These are phyloP conservation scores for Ceratothoa steindachneri DNA, from an alignment of 2,888 invertebrate genomes.

Conservation along the genomic window DNA sequence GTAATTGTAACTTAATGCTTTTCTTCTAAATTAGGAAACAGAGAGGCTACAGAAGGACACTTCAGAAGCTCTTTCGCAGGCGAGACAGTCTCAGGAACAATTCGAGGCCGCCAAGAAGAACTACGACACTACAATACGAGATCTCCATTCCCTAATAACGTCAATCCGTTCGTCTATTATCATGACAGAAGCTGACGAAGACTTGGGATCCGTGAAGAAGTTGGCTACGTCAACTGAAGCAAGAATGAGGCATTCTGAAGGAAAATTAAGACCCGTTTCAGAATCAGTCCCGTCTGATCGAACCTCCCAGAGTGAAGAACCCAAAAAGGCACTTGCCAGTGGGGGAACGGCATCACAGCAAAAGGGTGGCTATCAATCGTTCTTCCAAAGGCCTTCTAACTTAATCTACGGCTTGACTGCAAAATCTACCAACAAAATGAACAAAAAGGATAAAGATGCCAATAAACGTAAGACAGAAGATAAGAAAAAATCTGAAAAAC, in stretches of 20 bases:
- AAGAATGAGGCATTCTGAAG: background rate
- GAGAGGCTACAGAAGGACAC: slow-evolving; percentile 31
- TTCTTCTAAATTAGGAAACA: slow-evolving; percentile 25
- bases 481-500: background rate
- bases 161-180: background rate
- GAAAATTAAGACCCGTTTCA: background rate
- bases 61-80: slow-evolving; percentile 21
- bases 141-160: background rate
- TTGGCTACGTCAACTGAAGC: background rate
- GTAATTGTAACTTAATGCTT: too few species aligned
- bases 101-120: slow-evolving; percentile 28
- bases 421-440: slow-evolving; percentile 24
- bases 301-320: background rate
- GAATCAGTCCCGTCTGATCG: background rate
- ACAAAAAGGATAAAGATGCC: slow-evolving; percentile 21
- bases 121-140: slow-evolving; percentile 23
- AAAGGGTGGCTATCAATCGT: slow-evolving; percentile 32
- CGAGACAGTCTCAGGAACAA: slow-evolving; percentile 28
- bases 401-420: slow-evolving; percentile 37
- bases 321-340: background rate
- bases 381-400: slow-evolving; percentile 36
- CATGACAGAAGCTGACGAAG: background rate
- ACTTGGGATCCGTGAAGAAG: background rate
- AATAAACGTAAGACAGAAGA: background rate
- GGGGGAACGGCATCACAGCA: background rate